Percentiles rank a stretch among this genome's conserved stretches.
These are phyloP conservation scores for Oreochromis niloticus DNA, from an alignment of 2,113 vertebrate species.

Conservation along the genomic window DNA sequence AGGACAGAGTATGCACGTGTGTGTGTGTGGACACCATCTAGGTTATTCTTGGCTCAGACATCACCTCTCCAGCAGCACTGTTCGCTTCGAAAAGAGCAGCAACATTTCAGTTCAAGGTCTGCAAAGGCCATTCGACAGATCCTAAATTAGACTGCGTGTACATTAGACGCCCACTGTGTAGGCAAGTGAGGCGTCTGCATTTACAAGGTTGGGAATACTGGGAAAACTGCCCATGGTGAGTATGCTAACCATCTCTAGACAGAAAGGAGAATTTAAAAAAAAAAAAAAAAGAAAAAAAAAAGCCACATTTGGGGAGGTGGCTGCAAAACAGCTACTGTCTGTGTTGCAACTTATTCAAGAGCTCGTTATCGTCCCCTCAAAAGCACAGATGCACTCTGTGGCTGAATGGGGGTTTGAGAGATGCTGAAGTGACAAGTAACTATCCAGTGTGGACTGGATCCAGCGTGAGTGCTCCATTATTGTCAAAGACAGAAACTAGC, in stretches of 20 bases:
- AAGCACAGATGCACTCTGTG: not conserved
- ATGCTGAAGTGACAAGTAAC: not conserved
- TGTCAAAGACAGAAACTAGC: not conserved
- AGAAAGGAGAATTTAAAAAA: not conserved
- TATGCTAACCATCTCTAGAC: not conserved
- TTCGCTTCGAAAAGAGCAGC: not conserved
- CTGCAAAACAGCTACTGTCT: conserved; percentile 8
- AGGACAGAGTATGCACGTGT: not conserved
- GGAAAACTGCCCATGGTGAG: not conserved
- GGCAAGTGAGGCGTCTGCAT: not conserved
- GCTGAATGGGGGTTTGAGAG: not conserved
- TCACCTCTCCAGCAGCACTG: not conserved
- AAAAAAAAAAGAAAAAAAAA: not conserved
- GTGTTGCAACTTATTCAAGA: not conserved
- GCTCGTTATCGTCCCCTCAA: not conserved
- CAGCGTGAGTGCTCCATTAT: not conserved
- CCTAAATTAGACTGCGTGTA: conserved; percentile 30
- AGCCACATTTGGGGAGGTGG: not conserved
- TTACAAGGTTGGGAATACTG: conserved; percentile 2
- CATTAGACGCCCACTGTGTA: conserved; percentile 4
- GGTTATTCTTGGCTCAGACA: conserved; percentile 27
- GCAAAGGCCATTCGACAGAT: not conserved
- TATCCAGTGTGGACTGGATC: not conserved
- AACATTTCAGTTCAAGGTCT: conserved; percentile 23
- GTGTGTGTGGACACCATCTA: not conserved